These are phyloP conservation scores for Muschampia plurimacula DNA, from an alignment of 2,888 invertebrate species.

Conservation along the genomic window DNA sequence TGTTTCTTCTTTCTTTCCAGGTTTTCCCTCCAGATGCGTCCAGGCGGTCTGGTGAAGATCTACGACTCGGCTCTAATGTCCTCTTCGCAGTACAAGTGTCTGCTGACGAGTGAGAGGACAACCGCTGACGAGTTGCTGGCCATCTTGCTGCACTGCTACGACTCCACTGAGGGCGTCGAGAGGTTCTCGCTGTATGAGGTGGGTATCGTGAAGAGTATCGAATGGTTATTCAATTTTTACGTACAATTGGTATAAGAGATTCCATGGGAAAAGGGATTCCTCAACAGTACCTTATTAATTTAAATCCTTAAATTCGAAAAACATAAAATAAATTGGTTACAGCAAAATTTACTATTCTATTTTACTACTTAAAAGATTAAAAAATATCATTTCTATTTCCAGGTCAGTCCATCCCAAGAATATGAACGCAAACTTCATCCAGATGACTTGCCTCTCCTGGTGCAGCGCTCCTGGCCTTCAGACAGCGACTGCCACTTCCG, in stretches of 20 bases:
- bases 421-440: conserved; percentile 95
- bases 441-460: conserved; percentile 93
- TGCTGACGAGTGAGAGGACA: conserved; percentile 95
- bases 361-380: neutral
- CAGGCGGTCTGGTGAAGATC: conserved; percentile 96
- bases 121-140: conserved; percentile 95
- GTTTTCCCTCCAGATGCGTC: conserved; percentile 94
- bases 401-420: conserved; percentile 91
- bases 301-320: no score
- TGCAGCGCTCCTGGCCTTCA: conserved; percentile 91
- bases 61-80: conserved; percentile 96
- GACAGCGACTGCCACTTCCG: conserved; percentile 92
- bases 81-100: conserved; percentile 96
- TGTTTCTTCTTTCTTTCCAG: conserved; percentile 71
- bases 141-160: conserved; percentile 93
- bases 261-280: neutral
- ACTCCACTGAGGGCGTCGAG: conserved; percentile 93
- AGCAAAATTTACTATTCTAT: no score
- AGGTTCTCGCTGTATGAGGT: conserved; percentile 96
- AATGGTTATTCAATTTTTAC: neutral
- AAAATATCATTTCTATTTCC: conserved; percentile 47
- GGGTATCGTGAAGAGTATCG: conserved; percentile 50
- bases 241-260: neutral
- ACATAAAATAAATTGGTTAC: no score
- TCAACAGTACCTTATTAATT: neutral